A percentile compares a stretch with the other conserved stretches of the same genome.
phyloP scores from a whole-genome alignment of 2,888 invertebrate species.

The Oligia fasciuncula region DNA sequence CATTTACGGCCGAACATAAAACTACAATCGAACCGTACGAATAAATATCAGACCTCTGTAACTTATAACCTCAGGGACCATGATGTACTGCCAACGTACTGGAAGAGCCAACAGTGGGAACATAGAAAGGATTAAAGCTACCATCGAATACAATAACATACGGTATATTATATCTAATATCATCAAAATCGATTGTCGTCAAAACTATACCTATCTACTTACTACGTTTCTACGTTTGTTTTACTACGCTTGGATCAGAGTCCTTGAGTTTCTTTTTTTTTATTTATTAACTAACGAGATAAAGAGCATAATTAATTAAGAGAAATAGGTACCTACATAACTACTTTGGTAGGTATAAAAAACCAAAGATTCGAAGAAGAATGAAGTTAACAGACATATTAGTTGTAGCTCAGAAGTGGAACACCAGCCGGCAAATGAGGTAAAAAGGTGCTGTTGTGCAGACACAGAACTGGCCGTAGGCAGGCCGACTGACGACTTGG shows the following conservation, averaged over 20 bases:
- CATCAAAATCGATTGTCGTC: neutral
- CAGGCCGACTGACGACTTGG: neutral
- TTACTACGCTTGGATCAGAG: neutral
- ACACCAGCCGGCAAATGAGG: too few species aligned
- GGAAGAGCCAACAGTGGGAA: constrained; percentile 39
- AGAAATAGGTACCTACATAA: neutral
- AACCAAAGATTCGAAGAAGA: neutral
- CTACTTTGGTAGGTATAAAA: neutral
- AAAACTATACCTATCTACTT: too few species aligned
- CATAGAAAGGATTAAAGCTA: neutral
- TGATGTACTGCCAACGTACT: constrained; percentile 49
- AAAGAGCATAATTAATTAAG: neutral
- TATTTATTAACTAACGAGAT: neutral
- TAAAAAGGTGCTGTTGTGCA: neutral
- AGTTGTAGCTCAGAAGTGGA: neutral
- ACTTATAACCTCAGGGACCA: constrained; percentile 81
- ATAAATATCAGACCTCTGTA: constrained; percentile 89
- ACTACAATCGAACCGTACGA: constrained; percentile 88
- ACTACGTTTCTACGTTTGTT: too few species aligned
- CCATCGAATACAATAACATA: neutral
- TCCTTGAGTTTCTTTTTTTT: neutral
- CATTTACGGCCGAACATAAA: constrained; percentile 88
- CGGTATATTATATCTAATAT: neutral
- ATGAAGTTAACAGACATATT: neutral
- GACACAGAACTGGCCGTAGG: neutral